These are phyloP conservation scores for Labeo catla DNA, from an alignment of 2,113 vertebrate genomes.

Conservation along the genomic window DNA sequence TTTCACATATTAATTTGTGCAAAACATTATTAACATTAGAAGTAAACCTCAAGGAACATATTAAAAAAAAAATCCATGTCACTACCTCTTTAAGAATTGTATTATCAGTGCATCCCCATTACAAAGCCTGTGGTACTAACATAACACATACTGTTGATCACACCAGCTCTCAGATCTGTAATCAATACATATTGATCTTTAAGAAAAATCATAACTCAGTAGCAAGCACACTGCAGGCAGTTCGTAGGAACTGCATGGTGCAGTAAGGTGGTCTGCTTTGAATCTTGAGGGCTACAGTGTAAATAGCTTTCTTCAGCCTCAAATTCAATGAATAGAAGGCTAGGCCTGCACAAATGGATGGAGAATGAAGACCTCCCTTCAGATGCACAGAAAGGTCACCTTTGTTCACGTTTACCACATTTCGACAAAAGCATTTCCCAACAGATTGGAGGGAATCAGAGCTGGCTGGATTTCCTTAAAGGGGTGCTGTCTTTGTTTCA, in stretches of 20 bases:
- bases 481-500: not conserved
- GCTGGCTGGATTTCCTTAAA: constrained; percentile 30
- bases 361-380: constrained; percentile 26
- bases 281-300: not conserved
- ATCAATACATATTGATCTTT: constrained; percentile 33
- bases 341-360: not conserved
- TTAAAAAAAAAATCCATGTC: too few relatives aligned
- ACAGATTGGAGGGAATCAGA: constrained; percentile 26
- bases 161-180: constrained; percentile 8
- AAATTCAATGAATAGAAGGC: not conserved
- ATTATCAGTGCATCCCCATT: not conserved
- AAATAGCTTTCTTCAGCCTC: constrained; percentile 10
- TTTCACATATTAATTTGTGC: too few relatives aligned
- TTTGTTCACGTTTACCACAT: constrained; percentile 38
- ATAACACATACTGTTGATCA: not conserved
- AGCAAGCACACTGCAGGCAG: constrained; percentile 10
- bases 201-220: constrained; percentile 36
- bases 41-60: too few relatives aligned
- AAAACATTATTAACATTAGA: too few relatives aligned
- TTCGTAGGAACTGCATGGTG: not conserved
- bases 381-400: constrained; percentile 46
- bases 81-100: not conserved
- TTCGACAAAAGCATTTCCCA: constrained; percentile 17
- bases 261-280: constrained; percentile 18
- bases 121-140: too few relatives aligned